phyloP scores from a whole-genome alignment of 92 coral and sea anemone species.

The Desmophyllum pertusum region DNA sequence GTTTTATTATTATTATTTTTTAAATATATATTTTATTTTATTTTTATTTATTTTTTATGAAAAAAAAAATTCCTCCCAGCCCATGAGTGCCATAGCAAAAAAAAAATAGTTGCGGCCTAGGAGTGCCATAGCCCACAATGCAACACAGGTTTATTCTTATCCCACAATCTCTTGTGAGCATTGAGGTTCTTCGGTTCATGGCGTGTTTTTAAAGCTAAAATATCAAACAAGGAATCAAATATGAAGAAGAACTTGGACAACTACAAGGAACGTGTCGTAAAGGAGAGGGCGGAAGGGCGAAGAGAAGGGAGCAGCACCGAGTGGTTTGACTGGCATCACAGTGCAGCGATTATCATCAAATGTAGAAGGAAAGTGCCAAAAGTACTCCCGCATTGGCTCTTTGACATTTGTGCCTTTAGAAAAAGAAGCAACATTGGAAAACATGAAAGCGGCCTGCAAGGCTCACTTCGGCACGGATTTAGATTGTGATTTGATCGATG shows the following conservation, averaged over 20 bases:
- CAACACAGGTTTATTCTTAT: neutral
- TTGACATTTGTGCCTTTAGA: conserved; percentile 51
- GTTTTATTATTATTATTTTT: too few relatives aligned
- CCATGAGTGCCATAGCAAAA: conserved; percentile 36
- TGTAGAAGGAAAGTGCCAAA: conserved; percentile 70
- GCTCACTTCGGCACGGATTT: conserved; percentile 49
- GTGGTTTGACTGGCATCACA: conserved; percentile 49
- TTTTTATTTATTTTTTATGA: too few relatives aligned
- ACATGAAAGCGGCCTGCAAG: conserved; percentile 69
- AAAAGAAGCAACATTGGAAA: conserved; percentile 53
- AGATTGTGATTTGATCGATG: conserved; percentile 62
- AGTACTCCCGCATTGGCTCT: conserved; percentile 64
- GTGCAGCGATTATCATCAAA: conserved; percentile 62
- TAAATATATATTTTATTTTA: too few relatives aligned
- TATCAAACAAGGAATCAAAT: neutral
- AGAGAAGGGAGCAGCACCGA: conserved; percentile 18
- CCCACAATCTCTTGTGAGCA: neutral
- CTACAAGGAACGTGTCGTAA: neutral
- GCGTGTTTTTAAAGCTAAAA: neutral
- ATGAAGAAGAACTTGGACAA: neutral
- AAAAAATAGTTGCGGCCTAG: conserved; percentile 26
- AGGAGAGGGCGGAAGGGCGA: neutral
- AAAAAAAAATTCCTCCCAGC: too few relatives aligned
- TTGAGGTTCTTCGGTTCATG: neutral
- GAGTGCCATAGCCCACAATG: conserved; percentile 27